These are phyloP conservation scores for Tachuris rubrigastra DNA, from an alignment of 2,113 vertebrate genomes.

Conservation along the genomic window DNA sequence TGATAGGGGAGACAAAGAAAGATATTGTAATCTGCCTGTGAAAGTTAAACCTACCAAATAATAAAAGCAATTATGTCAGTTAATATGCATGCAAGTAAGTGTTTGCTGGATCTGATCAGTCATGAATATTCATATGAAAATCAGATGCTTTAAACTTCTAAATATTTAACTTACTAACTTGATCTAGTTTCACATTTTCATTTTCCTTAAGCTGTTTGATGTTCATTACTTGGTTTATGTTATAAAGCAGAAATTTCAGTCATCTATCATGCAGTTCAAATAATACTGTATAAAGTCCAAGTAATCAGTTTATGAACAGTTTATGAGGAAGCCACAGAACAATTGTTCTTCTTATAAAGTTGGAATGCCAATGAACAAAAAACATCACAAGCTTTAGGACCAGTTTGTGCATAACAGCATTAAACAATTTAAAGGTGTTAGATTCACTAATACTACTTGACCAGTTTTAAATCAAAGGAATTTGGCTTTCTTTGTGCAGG, in stretches of 20 bases:
- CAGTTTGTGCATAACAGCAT: background rate
- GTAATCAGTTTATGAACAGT: background rate
- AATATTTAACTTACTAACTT: constrained; percentile 13
- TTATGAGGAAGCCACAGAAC: background rate
- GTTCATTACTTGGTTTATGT: background rate
- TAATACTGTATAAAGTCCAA: background rate
- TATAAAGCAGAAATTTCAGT: background rate
- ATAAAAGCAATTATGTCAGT: background rate
- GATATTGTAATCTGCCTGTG: background rate
- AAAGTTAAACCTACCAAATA: background rate
- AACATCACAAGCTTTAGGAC: background rate
- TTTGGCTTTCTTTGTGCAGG: background rate
- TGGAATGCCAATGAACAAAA: background rate
- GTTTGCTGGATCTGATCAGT: background rate
- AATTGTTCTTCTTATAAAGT: background rate
- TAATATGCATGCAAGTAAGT: background rate
- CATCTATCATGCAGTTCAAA: background rate
- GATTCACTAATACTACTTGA: background rate
- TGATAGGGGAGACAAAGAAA: background rate
- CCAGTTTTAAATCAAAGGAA: background rate
- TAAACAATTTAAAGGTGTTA: background rate
- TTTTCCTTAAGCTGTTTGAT: background rate
- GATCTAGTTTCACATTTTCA: background rate
- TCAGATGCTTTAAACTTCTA: background rate
- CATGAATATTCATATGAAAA: constrained; percentile 3